Evolutionary conservation across 2,113 vertebrate genomes (phyloP), one percentile per base, ranked within the genome.

Genomic region (Trogon melanurus): DNA sequence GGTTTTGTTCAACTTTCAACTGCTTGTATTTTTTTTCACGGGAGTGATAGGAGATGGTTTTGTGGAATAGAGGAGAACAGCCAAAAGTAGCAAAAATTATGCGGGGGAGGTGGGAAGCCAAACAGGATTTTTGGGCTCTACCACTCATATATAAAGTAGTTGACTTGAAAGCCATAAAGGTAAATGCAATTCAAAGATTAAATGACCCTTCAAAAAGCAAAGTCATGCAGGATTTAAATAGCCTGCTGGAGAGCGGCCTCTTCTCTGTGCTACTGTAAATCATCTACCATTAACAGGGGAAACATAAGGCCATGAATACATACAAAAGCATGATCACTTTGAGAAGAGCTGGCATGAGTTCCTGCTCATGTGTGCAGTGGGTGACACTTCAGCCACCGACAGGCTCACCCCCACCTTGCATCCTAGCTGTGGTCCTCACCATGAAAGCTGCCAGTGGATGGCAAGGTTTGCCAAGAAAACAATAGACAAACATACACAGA

Each of bases 201-300:
- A 89, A 74, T 17, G 32, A 64, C 21, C 15, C 70, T 92, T 82
- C 71, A 81, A 70, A 92, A 71, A 67, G 17, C 73, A 91, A 91
- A 62, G 91, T 82, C 73, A 76, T 0, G 3, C 25, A 85, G 54
- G 20, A 26, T 47, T 56, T 85, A 54, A 72, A 56, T 26, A 1
- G 6, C 34, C 74, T 72, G 21, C 34, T 6, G 12, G 57, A 75
- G 26, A 67, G 23, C 32, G 44, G 70, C 64, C 57, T 89, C 70
- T 58, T 70, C 58, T 69, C 51, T 62, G 50, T 58, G 66, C 29
- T 76, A 50, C 66, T 95, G 90, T 93, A 93, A 95, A 94, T 95
- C 74, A 91, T 82, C 79, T 85, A 76, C 90, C 56, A 61, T 25
- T 51, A 93, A 53, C 29, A 30, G 30, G n/a, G 23, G n/a, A 89